Base-by-base conservation (phyloP, 37 sponge, comb jelly and placozoan genomes). In the Lycopodina hypogea region DNA sequence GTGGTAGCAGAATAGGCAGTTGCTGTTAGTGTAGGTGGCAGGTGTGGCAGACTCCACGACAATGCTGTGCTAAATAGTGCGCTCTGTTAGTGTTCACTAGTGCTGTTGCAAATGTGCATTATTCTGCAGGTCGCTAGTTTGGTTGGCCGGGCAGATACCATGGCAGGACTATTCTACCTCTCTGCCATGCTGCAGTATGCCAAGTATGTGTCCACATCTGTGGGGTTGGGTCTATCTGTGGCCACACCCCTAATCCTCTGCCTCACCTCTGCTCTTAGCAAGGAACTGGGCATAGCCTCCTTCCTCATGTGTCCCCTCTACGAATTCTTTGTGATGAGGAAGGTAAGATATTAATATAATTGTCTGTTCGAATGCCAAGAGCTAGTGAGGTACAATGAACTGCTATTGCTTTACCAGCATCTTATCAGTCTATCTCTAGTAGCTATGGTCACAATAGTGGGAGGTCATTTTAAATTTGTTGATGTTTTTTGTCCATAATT, bases 71-170 rank as follows among this genome's bases (percentile, higher is more conserved):
- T n/a, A n/a, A n/a, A n/a, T n/a, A n/a, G n/a, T n/a, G n/a, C n/a
- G n/a, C 48, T 45, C 48, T 9, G 4, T 45, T 9, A 45, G 8
- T 45, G 9, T 9, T 45, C 48, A 45, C 9, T 4, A 12, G 48
- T 45, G 48, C 48, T 18, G 38, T 41, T 40, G 17, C 24, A 4
- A 23, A 28, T 38, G 6, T 63, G n/a, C n/a, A n/a, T n/a, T n/a
- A n/a, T n/a, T n/a, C n/a, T n/a, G 14, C 76, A 93, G 94, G 94
- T 95, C 11, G 97, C 97, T 56, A 94, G 97, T 1, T 60, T 96
- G 14, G 94, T 96, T 0, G 97, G 97, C 7, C 81, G 97, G 78
- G 97, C 97, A 9, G 97, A 96, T 22, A 53, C 72, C 19, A 71
- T 96, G 33, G 87, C 87, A 36, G 86, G 82, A 37, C 4, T 94